Conservation (phyloP, 2,888 invertebrate species). For the Agrilus mali region DNA sequence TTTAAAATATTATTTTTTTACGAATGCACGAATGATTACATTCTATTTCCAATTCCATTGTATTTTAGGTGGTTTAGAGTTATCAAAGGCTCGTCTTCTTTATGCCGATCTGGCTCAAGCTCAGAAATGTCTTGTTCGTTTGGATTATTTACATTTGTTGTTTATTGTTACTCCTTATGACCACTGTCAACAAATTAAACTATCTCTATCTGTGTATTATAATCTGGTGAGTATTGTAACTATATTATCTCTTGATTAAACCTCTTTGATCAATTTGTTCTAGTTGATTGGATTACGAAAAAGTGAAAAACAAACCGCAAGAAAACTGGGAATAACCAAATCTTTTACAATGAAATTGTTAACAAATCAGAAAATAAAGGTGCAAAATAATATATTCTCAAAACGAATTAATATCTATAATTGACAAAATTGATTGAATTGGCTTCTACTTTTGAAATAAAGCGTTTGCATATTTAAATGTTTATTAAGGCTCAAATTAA, state of each 20-base stretch:
- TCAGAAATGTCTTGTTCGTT: constrained; percentile 61
- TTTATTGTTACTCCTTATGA: constrained; percentile 79
- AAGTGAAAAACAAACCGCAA: constrained; percentile 57
- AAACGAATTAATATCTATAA: no score
- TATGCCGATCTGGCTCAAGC: constrained; percentile 62
- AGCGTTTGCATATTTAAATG: no score
- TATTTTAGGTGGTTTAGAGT: constrained; percentile 73
- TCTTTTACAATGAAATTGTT: constrained; percentile 53
- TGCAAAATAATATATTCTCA: no score
- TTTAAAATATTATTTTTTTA: constrained; percentile 5
- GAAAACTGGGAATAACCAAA: constrained; percentile 66
- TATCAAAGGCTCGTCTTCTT: constrained; percentile 56
- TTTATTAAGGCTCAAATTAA: no score
- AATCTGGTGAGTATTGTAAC: constrained; percentile 39
- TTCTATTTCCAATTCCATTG: no score
- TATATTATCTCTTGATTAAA: constrained; percentile 1
- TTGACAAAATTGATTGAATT: no score
- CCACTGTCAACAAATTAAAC: constrained; percentile 41
- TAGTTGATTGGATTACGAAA: constrained; percentile 51
- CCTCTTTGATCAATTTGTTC: constrained; percentile 13
- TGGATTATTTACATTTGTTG: constrained; percentile 73
- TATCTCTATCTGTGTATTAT: constrained; percentile 42
- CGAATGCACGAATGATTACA: constrained; percentile 1
- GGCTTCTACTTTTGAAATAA: no score
- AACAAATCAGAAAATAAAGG: constrained; percentile 52